phyloP scores from a whole-genome alignment of 2,113 vertebrate species.

The Osmerus eperlanus region DNA sequence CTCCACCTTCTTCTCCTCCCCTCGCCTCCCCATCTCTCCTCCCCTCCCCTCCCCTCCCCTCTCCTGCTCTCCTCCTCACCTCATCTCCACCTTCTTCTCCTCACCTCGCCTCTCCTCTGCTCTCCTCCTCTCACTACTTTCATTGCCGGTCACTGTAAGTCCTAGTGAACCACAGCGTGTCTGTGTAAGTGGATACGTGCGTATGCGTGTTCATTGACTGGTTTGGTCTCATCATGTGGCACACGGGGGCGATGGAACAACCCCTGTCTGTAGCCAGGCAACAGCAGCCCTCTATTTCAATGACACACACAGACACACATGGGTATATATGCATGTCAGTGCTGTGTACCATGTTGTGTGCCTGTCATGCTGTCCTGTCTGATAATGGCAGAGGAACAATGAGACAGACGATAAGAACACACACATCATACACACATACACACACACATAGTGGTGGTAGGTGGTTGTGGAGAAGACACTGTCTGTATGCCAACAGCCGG shows the following conservation, averaged over 20 bases:
- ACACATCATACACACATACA: neutral
- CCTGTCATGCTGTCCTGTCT: neutral
- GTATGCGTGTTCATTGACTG: conserved; percentile 6
- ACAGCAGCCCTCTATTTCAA: conserved; percentile 7
- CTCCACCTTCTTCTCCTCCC: neutral
- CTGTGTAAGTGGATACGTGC: neutral
- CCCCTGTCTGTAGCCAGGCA: conserved; percentile 2
- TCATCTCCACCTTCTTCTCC: neutral
- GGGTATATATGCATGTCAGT: neutral
- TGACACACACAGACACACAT: neutral
- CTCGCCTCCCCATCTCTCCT: neutral
- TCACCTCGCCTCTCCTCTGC: too few relatives aligned
- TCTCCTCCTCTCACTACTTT: too few relatives aligned
- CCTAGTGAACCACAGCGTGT: conserved; percentile 1
- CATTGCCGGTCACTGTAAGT: neutral
- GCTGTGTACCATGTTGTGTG: neutral
- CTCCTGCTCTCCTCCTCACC: neutral
- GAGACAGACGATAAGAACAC: too few relatives aligned
- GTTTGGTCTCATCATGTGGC: neutral
- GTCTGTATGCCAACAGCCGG: too few relatives aligned
- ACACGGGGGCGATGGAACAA: neutral
- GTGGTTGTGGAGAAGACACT: too few relatives aligned
- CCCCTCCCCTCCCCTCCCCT: neutral
- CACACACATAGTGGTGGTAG: neutral
- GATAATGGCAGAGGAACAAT: too few relatives aligned